Evolutionary conservation across 2,888 invertebrate genomes (phyloP).

Genomic region (Cistogaster globosa): DNA sequence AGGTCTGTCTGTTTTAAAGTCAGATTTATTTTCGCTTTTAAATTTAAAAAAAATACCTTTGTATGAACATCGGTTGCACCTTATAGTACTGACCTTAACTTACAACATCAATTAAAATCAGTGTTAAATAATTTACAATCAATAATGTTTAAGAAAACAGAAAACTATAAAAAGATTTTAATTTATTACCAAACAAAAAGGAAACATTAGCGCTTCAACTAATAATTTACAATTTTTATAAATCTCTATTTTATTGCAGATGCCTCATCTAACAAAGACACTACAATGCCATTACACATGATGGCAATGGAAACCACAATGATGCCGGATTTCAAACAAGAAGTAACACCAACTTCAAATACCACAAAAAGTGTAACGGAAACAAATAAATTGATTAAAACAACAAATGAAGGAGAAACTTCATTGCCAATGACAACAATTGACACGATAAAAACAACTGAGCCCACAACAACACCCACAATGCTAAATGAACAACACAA

Average conservation of each 20-base stretch:
- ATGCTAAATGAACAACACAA: conserved; percentile 44
- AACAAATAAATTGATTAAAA: conserved; percentile 66
- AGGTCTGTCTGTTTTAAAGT: no score
- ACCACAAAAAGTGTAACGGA: conserved; percentile 58
- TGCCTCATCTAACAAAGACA: conserved; percentile 55
- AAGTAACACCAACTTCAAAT: conserved; percentile 29
- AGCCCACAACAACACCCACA: conserved; percentile 79
- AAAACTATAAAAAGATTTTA: no score
- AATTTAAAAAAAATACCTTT: no score
- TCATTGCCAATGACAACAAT: conserved; percentile 77
- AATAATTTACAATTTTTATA: conserved; percentile 6
- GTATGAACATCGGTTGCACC: no score
- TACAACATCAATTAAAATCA: no score
- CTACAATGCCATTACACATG: conserved; percentile 67
- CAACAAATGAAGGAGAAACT: conserved; percentile 67
- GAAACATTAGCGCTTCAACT: no score
- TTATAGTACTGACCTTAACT: no score
- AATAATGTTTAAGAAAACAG: no score
- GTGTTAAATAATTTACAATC: no score
- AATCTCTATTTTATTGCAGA: conserved; percentile 47
- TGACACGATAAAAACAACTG: conserved; percentile 80
- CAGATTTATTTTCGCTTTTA: no score
- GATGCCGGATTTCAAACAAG: conserved; percentile 39
- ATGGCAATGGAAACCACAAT: conserved; percentile 67
- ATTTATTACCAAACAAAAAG: no score